Evolutionary conservation across 2,888 invertebrate genomes (phyloP), one percentile per base, ranked within the genome.

Genomic region (Athalia cordata): DNA sequence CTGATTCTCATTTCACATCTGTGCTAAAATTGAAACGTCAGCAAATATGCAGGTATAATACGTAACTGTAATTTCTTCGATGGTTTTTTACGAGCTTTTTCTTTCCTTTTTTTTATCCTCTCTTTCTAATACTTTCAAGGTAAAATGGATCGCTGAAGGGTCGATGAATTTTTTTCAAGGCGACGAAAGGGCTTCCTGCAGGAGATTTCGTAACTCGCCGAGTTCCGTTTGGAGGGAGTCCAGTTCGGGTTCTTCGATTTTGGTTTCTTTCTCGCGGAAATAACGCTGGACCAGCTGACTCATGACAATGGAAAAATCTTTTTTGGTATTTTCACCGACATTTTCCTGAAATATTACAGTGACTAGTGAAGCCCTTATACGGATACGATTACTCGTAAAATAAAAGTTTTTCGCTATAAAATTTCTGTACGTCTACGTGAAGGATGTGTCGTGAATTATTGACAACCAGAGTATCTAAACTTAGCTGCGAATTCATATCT

Each of bases 221-320:
- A 93, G 83, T 82, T 93, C 92, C 80, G 90, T 90, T 74, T 91
- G 89, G n/a, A 93, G 81, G 13, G 87, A 83, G 49, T 92, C 91
- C 49, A 92, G 82, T 74, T 93, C 92, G 47, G 86, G 87, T 80
- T 89, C 89, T 5, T 84, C 88, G 2, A 79, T 77, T 52, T 82
- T 81, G 45, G 87, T 85, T 67, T 91, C 91, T 79, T 92, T 92
- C 57, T 91, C 91, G 62, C 93, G 90, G 83, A 94, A 93, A 87
- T 94, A 94, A 78, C 94, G 89, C 84, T 93, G 93, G 15, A 93
- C 92, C 45, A 94, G 87, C 77, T 92, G 91, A 0, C 93, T 91
- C 91, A 94, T 93, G 45, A 94, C 85, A 9, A 92, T 90, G 0
- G 93, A 91, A 83, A 92, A 94, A 80, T 92, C 91, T 61, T 89